phyloP scores from a whole-genome alignment of 2,113 vertebrate genomes.

The Sylvilagus bachmani region DNA sequence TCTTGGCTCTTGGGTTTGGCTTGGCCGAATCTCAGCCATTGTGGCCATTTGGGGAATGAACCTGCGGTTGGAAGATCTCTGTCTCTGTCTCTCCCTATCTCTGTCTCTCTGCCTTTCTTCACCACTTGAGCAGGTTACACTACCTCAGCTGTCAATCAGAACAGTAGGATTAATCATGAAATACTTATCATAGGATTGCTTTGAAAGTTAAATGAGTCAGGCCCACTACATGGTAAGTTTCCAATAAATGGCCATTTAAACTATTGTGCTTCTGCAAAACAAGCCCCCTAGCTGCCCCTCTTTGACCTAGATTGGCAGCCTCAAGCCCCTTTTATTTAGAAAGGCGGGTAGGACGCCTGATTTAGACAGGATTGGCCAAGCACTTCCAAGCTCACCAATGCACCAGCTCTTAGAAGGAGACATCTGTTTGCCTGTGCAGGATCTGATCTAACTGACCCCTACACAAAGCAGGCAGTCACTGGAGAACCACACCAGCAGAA shows the following conservation, averaged over 20 bases:
- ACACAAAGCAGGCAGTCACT: background rate
- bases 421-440: background rate
- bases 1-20: too few relatives aligned
- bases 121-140: background rate
- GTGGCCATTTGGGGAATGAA: too few relatives aligned
- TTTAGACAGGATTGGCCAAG: background rate
- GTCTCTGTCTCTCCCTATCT: too few relatives aligned
- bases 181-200: background rate
- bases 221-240: background rate
- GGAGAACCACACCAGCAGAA: background rate
- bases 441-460: background rate
- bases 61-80: too few relatives aligned
- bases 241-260: background rate
- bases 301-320: background rate
- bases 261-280: background rate
- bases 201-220: constrained; percentile 9
- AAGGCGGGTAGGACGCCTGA: background rate
- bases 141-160: background rate
- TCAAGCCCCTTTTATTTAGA: background rate
- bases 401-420: background rate
- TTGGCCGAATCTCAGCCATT: too few relatives aligned
- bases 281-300: background rate
- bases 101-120: background rate
- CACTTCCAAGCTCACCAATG: background rate
- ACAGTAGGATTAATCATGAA: background rate